phyloP scores from a whole-genome alignment of 2,113 vertebrate genomes.

The Synchiropus splendidus region DNA sequence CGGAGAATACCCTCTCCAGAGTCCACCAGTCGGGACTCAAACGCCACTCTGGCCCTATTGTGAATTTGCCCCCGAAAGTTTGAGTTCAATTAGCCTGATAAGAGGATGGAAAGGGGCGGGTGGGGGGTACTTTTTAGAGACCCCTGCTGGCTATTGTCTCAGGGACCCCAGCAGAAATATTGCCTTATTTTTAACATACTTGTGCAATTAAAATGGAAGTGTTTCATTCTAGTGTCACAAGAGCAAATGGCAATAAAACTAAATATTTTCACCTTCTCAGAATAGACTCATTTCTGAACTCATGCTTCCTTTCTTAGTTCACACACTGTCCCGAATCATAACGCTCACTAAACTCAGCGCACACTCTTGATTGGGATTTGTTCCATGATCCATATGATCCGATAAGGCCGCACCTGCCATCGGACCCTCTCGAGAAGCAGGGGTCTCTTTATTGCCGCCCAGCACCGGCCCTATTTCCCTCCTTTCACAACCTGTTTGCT shows the following conservation, averaged over 20 bases:
- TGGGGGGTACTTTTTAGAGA: slow-evolving; percentile 27
- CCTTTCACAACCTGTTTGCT: slow-evolving; percentile 32
- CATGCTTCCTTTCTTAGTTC: too few relatives aligned
- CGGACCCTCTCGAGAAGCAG: slow-evolving; percentile 67
- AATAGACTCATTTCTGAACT: too few relatives aligned
- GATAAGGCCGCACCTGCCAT: slow-evolving; percentile 65
- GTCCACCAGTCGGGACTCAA: slow-evolving; percentile 58
- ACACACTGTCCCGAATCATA: not conserved
- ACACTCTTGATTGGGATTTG: too few relatives aligned
- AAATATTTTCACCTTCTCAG: too few relatives aligned
- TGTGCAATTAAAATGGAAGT: too few relatives aligned
- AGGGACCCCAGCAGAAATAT: too few relatives aligned
- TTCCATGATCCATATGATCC: too few relatives aligned
- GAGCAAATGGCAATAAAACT: too few relatives aligned
- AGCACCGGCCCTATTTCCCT: slow-evolving; percentile 63
- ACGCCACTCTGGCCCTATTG: slow-evolving; percentile 61
- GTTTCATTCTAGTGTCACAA: too few relatives aligned
- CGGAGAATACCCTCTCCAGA: slow-evolving; percentile 44
- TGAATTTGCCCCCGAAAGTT: slow-evolving; percentile 57
- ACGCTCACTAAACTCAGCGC: too few relatives aligned
- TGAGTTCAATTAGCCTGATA: slow-evolving; percentile 71
- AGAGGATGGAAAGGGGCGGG: slow-evolving; percentile 47
- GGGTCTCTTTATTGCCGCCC: slow-evolving; percentile 60
- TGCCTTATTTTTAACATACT: too few relatives aligned
- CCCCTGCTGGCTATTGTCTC: too few relatives aligned